These are phyloP conservation scores for Drosophila suboccidentalis DNA, from an alignment of 2,888 invertebrate genomes.

Conservation along the genomic window DNA sequence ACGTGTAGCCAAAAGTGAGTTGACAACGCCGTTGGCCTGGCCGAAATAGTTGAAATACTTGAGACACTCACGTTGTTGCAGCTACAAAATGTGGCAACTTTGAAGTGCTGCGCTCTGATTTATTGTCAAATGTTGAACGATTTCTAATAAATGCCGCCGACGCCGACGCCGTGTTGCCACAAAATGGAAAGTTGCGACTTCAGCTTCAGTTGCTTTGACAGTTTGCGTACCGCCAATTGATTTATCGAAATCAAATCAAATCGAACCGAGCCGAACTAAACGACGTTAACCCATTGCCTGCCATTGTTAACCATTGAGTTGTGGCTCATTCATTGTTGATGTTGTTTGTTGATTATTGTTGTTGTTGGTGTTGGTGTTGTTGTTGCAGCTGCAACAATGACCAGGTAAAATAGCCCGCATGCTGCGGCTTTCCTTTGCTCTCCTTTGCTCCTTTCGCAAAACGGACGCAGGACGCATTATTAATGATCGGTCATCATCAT, in stretches of 20 bases:
- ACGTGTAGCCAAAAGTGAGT: constrained; percentile 23
- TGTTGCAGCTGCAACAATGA: constrained; percentile 19
- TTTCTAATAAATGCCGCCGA: constrained; percentile 65
- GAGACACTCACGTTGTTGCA: constrained; percentile 2
- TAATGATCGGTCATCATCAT: constrained; percentile 56
- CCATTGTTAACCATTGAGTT: constrained; percentile 48
- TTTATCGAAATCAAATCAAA: constrained; percentile 57
- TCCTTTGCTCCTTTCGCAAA: neutral
- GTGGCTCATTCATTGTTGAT: neutral
- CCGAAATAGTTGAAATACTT: constrained; percentile 54
- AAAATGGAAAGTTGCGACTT: constrained; percentile 65
- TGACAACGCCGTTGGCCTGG: constrained; percentile 34
- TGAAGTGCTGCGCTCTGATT: constrained; percentile 66
- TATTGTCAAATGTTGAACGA: constrained; percentile 58
- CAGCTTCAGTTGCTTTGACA: constrained; percentile 54
- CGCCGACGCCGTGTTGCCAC: constrained; percentile 44
- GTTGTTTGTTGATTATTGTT: constrained; percentile 5
- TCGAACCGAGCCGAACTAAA: constrained; percentile 17
- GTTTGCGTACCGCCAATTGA: constrained; percentile 69
- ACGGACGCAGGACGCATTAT: constrained; percentile 41
- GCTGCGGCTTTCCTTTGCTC: constrained; percentile 21
- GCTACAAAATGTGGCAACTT: constrained; percentile 35
- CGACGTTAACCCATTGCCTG: constrained; percentile 27
- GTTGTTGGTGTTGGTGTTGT: neutral
- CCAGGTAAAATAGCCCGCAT: constrained; percentile 22